Percentiles rank a stretch among this genome's conserved stretches.
phyloP scores from a whole-genome alignment of 64 coral and sea anemone species.

The Dendronephthya gigantea region DNA sequence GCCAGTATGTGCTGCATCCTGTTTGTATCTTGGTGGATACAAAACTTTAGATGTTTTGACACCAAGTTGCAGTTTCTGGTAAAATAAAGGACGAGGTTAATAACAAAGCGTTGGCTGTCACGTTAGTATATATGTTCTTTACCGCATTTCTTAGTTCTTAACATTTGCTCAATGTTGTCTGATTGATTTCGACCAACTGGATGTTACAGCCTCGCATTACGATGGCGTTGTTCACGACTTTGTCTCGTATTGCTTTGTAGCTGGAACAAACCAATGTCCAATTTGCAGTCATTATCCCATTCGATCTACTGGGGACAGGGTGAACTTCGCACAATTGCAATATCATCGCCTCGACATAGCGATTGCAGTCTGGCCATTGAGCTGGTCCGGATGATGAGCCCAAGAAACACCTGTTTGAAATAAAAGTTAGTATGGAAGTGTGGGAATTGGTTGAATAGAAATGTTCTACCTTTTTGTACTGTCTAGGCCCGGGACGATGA shows the following conservation, averaged over 20 bases:
- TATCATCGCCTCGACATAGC: conserved; percentile 42
- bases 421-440: background rate
- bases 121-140: background rate
- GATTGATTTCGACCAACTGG: conserved; percentile 31
- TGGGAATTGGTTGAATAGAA: background rate
- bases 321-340: conserved; percentile 15
- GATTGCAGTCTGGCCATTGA: conserved; percentile 29
- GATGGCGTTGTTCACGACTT: background rate
- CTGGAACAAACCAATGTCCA: background rate
- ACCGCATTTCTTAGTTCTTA: too few species aligned
- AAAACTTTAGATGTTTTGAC: background rate
- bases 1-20: conserved; percentile 1
- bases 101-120: background rate
- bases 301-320: background rate
- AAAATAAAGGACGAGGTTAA: background rate
- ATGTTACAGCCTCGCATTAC: conserved; percentile 20
- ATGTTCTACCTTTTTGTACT: conserved; percentile 27
- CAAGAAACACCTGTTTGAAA: conserved; percentile 29
- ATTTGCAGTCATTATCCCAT: background rate
- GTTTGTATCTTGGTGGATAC: conserved; percentile 26
- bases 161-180: conserved; percentile 33
- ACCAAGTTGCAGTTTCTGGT: conserved; percentile 1
- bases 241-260: background rate
- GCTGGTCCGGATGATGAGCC: conserved; percentile 39
- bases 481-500: conserved; percentile 33